phyloP scores from a whole-genome alignment of 2,797 vertebrate genomes.

The Pseudocheirus occidentalis region DNA sequence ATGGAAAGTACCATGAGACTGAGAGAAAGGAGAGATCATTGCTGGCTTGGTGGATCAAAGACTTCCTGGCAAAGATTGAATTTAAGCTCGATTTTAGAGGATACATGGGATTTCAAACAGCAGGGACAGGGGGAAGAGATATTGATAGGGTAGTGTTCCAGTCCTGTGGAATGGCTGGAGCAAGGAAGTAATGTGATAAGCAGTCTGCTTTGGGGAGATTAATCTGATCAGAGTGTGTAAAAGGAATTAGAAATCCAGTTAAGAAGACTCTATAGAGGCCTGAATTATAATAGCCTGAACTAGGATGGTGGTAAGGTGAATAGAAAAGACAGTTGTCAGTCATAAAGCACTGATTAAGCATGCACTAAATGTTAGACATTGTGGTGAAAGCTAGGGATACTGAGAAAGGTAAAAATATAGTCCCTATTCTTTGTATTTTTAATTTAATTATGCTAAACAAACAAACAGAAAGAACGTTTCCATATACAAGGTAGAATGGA shows the following conservation, averaged over 20 bases:
- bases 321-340: not conserved
- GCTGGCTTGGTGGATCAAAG: no score
- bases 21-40: no score
- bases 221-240: not conserved
- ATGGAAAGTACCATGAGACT: no score
- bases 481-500: not conserved
- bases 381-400: not conserved
- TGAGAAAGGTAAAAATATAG: not conserved
- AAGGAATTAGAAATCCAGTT: not conserved
- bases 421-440: not conserved
- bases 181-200: not conserved
- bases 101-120: not conserved
- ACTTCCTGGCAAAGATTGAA: not conserved
- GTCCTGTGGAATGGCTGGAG: not conserved
- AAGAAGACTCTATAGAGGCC: not conserved
- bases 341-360: not conserved
- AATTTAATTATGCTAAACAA: not conserved
- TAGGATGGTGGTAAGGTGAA: not conserved
- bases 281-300: not conserved
- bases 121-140: not conserved
- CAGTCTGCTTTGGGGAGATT: not conserved
- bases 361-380: not conserved
- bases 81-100: not conserved
- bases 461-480: not conserved
- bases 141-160: not conserved